These are phyloP conservation scores for Crioceris asparagi DNA, from an alignment of 2,888 invertebrate genomes.

Conservation along the genomic window DNA sequence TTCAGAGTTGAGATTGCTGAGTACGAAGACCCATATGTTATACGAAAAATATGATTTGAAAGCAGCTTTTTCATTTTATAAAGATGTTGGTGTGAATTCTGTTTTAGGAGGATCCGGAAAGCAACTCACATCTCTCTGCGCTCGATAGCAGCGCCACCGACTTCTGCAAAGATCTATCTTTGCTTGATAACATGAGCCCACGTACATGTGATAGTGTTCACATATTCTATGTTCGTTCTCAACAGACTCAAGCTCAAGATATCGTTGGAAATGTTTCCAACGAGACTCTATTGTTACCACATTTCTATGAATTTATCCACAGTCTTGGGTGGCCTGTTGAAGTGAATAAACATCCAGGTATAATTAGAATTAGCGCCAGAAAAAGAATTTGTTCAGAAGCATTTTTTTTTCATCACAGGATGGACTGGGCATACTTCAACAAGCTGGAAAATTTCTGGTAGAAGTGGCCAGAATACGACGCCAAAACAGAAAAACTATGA, in stretches of 20 bases:
- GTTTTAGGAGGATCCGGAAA: conserved; percentile 20
- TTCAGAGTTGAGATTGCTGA: no score
- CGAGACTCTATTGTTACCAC: conserved; percentile 41
- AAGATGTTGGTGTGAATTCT: not conserved
- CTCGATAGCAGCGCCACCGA: conserved; percentile 60
- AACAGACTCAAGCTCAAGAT: conserved; percentile 65
- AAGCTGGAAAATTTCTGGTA: conserved; percentile 54
- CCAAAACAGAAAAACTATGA: conserved; percentile 48
- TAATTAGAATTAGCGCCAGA: not conserved
- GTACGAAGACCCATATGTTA: no score
- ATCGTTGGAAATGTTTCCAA: conserved; percentile 64
- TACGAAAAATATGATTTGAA: no score
- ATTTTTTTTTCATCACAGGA: conserved; percentile 22
- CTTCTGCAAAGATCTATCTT: conserved; percentile 69
- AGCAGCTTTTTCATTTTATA: no score
- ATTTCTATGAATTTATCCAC: conserved; percentile 48
- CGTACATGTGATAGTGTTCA: conserved; percentile 87
- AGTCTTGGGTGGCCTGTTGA: conserved; percentile 84
- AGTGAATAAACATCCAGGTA: conserved; percentile 74
- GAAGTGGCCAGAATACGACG: conserved; percentile 14
- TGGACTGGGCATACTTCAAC: conserved; percentile 87
- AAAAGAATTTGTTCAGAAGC: no score
- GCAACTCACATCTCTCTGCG: conserved; percentile 51
- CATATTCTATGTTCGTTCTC: conserved; percentile 85
- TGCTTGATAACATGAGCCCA: conserved; percentile 76